Percentiles rank a stretch among this genome's conserved stretches.
phyloP scores from a whole-genome alignment of 1,140 invertebrate species.

The Tribolium castaneum region DNA sequence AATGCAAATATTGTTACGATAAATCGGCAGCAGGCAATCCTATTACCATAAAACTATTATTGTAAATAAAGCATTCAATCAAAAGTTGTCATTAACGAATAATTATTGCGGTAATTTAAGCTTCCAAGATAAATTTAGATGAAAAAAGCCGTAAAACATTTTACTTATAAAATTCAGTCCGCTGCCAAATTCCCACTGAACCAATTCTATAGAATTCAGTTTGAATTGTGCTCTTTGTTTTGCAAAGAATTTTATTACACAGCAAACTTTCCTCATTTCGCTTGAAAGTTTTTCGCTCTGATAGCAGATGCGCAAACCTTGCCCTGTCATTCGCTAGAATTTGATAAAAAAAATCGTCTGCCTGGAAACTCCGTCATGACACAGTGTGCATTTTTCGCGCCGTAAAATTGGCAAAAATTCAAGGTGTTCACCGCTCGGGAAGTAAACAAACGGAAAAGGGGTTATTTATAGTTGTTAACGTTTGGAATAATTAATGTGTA shows the following conservation, averaged over 20 bases:
- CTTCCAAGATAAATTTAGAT: neutral
- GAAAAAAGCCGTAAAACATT: neutral
- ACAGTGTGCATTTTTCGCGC: neutral
- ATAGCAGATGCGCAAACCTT: too few relatives aligned
- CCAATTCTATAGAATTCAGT: neutral
- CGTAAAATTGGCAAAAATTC: conserved; percentile 29
- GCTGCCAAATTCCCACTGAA: neutral
- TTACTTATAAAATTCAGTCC: neutral
- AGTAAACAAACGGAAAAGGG: conserved; percentile 15
- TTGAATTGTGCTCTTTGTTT: neutral
- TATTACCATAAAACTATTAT: neutral
- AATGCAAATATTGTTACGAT: neutral
- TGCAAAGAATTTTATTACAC: neutral
- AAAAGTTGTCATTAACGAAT: neutral
- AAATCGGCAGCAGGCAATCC: neutral
- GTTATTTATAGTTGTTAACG: conserved; percentile 2
- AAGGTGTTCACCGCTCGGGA: conserved; percentile 4
- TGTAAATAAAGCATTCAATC: neutral
- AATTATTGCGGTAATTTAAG: too few relatives aligned
- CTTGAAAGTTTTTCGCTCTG: too few relatives aligned
- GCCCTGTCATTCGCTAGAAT: neutral
- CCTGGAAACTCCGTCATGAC: conserved; percentile 4
- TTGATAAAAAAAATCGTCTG: neutral
- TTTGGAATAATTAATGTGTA: neutral
- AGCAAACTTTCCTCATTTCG: neutral